phyloP scores from a whole-genome alignment of 2,888 invertebrate species.

The Cyaniris semiargus region DNA sequence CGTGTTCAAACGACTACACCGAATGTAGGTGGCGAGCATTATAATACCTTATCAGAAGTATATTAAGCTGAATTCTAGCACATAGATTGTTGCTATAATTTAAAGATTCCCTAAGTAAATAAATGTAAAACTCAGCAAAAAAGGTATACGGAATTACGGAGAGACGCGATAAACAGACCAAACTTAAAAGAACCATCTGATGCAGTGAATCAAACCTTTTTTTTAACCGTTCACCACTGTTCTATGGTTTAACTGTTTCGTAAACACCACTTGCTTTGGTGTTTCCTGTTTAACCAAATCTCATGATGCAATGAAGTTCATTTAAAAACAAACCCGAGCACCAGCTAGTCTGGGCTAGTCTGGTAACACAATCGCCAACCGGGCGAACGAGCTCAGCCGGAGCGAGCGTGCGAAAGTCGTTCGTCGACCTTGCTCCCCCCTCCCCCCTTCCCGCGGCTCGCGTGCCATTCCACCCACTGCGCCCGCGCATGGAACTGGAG shows the following conservation, averaged over 20 bases:
- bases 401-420: conserved; percentile 76
- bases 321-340: background rate
- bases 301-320: background rate
- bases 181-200: background rate
- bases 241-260: too few relatives aligned
- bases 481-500: conserved; percentile 26
- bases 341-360: conserved; percentile 5
- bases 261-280: too few relatives aligned
- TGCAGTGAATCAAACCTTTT: background rate
- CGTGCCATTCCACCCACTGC: conserved; percentile 70
- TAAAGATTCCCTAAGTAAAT: too few relatives aligned
- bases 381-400: conserved; percentile 35
- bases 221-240: background rate
- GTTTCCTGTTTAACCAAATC: too few relatives aligned
- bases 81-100: too few relatives aligned
- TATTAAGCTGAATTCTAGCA: too few relatives aligned
- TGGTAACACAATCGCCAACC: conserved; percentile 22
- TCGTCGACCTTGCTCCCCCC: conserved; percentile 70
- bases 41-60: too few relatives aligned
- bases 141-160: background rate
- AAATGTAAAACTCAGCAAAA: too few relatives aligned
- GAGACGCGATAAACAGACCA: background rate
- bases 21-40: background rate
- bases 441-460: conserved; percentile 49
- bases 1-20: background rate